Conservation (phyloP, 2,888 invertebrate species). For the Scaptomyza caliginosa region DNA sequence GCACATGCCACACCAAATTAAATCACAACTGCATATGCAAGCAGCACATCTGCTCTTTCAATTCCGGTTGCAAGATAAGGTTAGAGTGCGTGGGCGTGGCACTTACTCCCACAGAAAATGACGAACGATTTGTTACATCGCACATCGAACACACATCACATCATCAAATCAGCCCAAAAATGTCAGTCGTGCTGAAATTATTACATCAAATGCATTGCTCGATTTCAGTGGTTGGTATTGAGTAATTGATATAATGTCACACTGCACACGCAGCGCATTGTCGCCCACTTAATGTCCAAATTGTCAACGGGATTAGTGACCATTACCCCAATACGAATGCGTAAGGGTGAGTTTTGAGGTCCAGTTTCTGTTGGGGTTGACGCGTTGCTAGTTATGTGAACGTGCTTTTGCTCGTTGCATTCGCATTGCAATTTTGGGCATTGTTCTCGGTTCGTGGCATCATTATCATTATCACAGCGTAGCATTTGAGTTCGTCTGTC, state of each 20-base stretch:
- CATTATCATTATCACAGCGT: slow-evolving; percentile 64
- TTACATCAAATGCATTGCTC: slow-evolving; percentile 79
- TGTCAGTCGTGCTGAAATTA: slow-evolving; percentile 71
- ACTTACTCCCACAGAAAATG: slow-evolving; percentile 1
- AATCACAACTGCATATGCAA: slow-evolving; percentile 53
- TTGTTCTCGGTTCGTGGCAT: slow-evolving; percentile 29
- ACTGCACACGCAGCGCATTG: slow-evolving; percentile 15
- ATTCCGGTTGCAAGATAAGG: slow-evolving; percentile 3
- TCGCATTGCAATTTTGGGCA: slow-evolving; percentile 17
- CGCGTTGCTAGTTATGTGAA: slow-evolving; percentile 24
- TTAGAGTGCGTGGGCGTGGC: slow-evolving; percentile 47
- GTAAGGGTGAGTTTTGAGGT: background rate
- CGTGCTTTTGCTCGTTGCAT: slow-evolving; percentile 49
- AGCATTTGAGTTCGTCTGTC: slow-evolving; percentile 1
- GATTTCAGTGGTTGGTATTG: slow-evolving; percentile 60
- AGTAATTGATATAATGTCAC: slow-evolving; percentile 78
- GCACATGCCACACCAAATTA: slow-evolving; percentile 65
- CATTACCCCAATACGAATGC: background rate
- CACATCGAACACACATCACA: slow-evolving; percentile 46
- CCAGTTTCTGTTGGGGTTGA: background rate
- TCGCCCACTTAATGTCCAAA: slow-evolving; percentile 75
- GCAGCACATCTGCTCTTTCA: slow-evolving; percentile 16
- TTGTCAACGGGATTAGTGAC: slow-evolving; percentile 73
- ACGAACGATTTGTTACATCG: slow-evolving; percentile 48
- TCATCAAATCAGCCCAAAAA: slow-evolving; percentile 61